Conservation (phyloP, 2,888 invertebrate genomes). For the Noctua janthe region DNA sequence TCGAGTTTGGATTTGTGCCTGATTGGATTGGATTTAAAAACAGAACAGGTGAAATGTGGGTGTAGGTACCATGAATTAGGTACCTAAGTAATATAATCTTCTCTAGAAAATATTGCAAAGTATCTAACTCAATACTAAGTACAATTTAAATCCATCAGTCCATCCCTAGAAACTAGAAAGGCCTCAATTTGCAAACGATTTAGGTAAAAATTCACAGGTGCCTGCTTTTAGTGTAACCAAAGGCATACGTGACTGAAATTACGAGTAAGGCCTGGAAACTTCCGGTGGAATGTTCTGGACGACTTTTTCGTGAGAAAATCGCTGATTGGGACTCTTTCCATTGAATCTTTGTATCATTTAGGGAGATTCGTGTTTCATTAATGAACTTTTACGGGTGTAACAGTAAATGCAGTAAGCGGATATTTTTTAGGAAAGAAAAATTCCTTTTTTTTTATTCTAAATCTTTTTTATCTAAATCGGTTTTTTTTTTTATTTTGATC, state of each 20-base stretch:
- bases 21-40: background rate
- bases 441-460: no score
- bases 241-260: slow-evolving; percentile 57
- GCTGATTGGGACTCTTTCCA: slow-evolving; percentile 29
- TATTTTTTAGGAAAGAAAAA: background rate
- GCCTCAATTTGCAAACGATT: slow-evolving; percentile 50
- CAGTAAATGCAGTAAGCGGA: background rate
- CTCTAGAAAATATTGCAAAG: background rate
- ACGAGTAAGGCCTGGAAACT: slow-evolving; percentile 36
- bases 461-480: no score
- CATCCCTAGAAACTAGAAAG: background rate
- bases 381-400: background rate
- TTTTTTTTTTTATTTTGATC: no score
- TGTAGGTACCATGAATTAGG: no score
- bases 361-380: background rate
- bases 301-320: slow-evolving; percentile 26
- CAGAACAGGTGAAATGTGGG: background rate
- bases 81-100: background rate
- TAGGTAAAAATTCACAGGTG: slow-evolving; percentile 54
- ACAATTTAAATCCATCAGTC: background rate
- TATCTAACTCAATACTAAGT: background rate
- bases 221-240: slow-evolving; percentile 55
- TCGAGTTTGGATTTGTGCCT: background rate
- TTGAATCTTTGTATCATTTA: slow-evolving; percentile 24
- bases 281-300: slow-evolving; percentile 1